phyloP scores from a whole-genome alignment of 2,888 invertebrate species.

The Acholoe squamosa region DNA sequence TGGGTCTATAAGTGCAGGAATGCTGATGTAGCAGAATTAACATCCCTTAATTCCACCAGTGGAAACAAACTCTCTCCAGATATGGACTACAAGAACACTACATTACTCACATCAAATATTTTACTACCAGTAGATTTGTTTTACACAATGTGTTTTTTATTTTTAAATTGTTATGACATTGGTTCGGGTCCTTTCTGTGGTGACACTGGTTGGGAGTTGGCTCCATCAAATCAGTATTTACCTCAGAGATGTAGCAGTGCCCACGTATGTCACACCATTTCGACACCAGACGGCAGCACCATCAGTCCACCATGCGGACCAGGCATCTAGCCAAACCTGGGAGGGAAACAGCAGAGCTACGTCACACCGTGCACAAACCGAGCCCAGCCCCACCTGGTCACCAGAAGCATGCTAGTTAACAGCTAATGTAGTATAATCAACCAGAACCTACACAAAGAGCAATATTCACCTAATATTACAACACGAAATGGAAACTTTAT shows the following conservation, averaged over 20 bases:
- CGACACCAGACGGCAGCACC: neutral
- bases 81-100: no score
- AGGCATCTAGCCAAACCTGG: neutral
- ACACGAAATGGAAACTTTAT: slow-evolving; percentile 2
- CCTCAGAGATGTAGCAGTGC: neutral
- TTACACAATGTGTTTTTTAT: no score
- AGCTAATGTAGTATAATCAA: neutral
- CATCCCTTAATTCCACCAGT: no score
- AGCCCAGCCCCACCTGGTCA: neutral
- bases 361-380: slow-evolving; percentile 9
- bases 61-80: no score
- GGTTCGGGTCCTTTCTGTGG: no score
- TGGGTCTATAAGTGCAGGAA: no score
- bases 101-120: no score
- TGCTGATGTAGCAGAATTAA: no score
- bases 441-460: neutral
- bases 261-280: neutral
- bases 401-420: slow-evolving; percentile 36
- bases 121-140: no score
- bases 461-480: slow-evolving; percentile 6
- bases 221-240: neutral
- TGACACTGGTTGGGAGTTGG: neutral
- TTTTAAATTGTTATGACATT: no score
- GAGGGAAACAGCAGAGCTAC: slow-evolving; percentile 16
- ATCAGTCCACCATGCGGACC: neutral